Evolutionary conservation across 2,888 invertebrate species (phyloP).

Genomic region (Dynastes tityus): DNA sequence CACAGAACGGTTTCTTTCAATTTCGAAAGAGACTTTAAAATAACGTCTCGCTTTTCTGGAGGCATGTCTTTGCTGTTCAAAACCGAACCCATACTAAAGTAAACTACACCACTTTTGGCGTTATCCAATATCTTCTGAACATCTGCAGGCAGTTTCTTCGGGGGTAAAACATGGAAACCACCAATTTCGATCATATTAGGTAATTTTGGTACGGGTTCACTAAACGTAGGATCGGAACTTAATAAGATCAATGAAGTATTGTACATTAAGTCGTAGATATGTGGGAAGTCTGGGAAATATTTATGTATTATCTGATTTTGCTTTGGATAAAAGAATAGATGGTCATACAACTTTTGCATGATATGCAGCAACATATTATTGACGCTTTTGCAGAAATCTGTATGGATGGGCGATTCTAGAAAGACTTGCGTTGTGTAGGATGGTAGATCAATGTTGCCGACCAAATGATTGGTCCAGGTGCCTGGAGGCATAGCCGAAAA

Average conservation of each 20-base stretch:
- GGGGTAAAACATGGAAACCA: slow-evolving; percentile 70
- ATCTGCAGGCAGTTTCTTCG: slow-evolving; percentile 51
- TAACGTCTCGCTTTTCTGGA: neutral
- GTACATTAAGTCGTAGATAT: slow-evolving; percentile 59
- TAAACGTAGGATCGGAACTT: slow-evolving; percentile 71
- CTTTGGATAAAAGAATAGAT: slow-evolving; percentile 60
- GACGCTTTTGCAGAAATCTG: slow-evolving; percentile 73
- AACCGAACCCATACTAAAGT: slow-evolving; percentile 43
- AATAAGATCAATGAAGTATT: slow-evolving; percentile 61
- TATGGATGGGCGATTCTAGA: slow-evolving; percentile 67
- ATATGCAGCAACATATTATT: slow-evolving; percentile 70
- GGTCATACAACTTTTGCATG: slow-evolving; percentile 57
- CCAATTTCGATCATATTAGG: slow-evolving; percentile 75
- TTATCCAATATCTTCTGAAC: slow-evolving; percentile 43
- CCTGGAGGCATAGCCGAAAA: slow-evolving; percentile 70
- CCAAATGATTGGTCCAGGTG: slow-evolving; percentile 68
- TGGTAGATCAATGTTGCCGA: slow-evolving; percentile 70
- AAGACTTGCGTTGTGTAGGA: slow-evolving; percentile 71
- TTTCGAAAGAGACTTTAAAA: slow-evolving; percentile 70
- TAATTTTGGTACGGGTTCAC: slow-evolving; percentile 70
- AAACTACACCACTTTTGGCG: slow-evolving; percentile 37
- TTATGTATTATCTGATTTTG: slow-evolving; percentile 60
- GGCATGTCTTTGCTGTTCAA: slow-evolving; percentile 33
- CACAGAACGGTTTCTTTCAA: slow-evolving; percentile 77
- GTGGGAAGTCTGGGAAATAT: slow-evolving; percentile 61